Evolutionary conservation across 2,888 invertebrate species (phyloP).

Genomic region (Heliconius sara): DNA sequence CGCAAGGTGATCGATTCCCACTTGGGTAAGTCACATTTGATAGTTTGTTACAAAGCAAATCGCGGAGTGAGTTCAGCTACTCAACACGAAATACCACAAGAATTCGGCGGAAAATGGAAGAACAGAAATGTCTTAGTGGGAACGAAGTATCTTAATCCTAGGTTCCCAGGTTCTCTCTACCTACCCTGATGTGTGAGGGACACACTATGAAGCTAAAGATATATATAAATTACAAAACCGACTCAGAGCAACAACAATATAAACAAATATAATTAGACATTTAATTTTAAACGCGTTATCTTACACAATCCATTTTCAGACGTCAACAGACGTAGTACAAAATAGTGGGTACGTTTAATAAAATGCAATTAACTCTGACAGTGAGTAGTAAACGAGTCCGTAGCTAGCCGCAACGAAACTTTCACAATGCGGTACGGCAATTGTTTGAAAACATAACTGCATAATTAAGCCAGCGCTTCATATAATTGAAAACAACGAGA

Average conservation of each 20-base stretch:
- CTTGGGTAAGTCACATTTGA: no score
- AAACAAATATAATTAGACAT: neutral
- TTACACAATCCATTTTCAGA: constrained; percentile 11
- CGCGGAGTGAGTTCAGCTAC: no score
- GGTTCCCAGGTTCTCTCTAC: no score
- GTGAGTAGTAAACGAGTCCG: constrained; percentile 20
- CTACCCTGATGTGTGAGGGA: no score
- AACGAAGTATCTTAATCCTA: no score
- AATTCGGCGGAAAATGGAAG: no score
- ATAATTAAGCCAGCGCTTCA: constrained; percentile 41
- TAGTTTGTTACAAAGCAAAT: no score
- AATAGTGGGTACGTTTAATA: constrained; percentile 8
- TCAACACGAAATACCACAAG: no score
- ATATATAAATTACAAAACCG: constrained; percentile 11
- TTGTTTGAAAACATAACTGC: constrained; percentile 43
- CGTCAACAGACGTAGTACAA: constrained; percentile 2
- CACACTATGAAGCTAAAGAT: neutral
- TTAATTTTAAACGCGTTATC: neutral
- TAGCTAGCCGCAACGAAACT: constrained; percentile 19
- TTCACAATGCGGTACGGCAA: constrained; percentile 17
- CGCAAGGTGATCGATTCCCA: no score
- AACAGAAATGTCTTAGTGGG: no score
- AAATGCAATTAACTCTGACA: constrained; percentile 21
- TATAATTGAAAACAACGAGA: constrained; percentile 76
- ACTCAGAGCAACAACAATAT: neutral